Percentiles rank a stretch among this genome's conserved stretches.
phyloP scores from a whole-genome alignment of 2,797 vertebrate genomes.

The Gambusia yucatana region DNA sequence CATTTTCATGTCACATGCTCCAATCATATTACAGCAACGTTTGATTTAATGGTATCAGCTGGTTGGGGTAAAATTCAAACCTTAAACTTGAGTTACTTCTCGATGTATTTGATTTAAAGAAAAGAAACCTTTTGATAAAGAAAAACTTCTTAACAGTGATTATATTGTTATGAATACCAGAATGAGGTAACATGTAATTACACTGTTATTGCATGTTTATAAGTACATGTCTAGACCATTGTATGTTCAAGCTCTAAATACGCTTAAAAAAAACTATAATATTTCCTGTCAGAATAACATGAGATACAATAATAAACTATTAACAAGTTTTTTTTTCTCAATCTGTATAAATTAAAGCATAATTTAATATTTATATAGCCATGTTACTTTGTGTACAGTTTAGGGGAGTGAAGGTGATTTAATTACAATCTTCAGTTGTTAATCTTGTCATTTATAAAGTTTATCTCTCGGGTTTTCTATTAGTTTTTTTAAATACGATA shows the following conservation, averaged over 20 bases:
- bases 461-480: neutral
- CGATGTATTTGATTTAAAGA: neutral
- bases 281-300: neutral
- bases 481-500: neutral
- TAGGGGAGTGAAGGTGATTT: neutral
- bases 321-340: neutral
- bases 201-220: neutral
- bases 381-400: neutral
- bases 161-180: neutral
- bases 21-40: slow-evolving; percentile 7
- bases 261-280: neutral
- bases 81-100: neutral
- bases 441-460: neutral
- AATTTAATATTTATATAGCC: neutral
- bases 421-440: neutral
- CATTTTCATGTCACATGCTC: neutral
- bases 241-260: neutral
- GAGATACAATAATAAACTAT: neutral
- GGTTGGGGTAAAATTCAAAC: neutral
- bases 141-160: neutral
- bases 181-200: neutral
- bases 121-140: neutral
- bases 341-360: neutral
- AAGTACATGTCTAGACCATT: neutral
- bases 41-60: neutral